Evolutionary conservation across 1,140 invertebrate genomes (phyloP), one percentile per base, ranked within the genome.

Genomic region (Camponotus vicinus): DNA sequence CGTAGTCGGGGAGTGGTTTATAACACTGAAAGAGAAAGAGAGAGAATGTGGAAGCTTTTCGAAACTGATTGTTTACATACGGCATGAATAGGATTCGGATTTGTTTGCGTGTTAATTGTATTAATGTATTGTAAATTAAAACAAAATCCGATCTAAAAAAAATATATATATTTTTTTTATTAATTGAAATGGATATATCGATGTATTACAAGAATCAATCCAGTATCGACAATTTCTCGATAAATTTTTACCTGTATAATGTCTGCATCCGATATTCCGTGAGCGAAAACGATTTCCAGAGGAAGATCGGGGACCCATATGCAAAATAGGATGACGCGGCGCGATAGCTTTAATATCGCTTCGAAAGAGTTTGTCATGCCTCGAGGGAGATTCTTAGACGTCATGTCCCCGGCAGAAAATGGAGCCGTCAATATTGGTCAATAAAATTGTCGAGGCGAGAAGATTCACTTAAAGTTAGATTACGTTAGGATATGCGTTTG

Each of bases 1-100:
- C 21, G 11, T 45, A 61, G 57, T 69, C 18, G 45, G 40, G 18
- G 34, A 55, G 45, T 67, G 34, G 45, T 18, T 77, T 66, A 59
- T 61, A 40, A 40, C 32, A 34, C 9, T 70, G 71, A 89, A 83
- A 90, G 76, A 87, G 77, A 75, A 3, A 18, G 13, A 52, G 9
- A 45, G 42, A 45, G 42, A 45, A 82, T 52, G 21, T 32, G 32
- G 13, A 52, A 61, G 67, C 32, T 83, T 42, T 83, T 83, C 75
- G 69, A 73, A 75, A 83, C 18, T 75, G 27, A 49, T 83, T 83
- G 69, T 75, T 61, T 40, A 82, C 37, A 55, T 59, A 49, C 7
- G 27, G 27, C 40, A 32, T 13, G 18, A 59, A 11, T 55, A 18
- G 8, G 52, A 55, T 27, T 55, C 27, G 11, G 52, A 2, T 67